A percentile compares a stretch with the other conserved stretches of the same genome.
These are phyloP conservation scores for Neoascia interrupta DNA, from an alignment of 2,888 invertebrate genomes.

Conservation along the genomic window DNA sequence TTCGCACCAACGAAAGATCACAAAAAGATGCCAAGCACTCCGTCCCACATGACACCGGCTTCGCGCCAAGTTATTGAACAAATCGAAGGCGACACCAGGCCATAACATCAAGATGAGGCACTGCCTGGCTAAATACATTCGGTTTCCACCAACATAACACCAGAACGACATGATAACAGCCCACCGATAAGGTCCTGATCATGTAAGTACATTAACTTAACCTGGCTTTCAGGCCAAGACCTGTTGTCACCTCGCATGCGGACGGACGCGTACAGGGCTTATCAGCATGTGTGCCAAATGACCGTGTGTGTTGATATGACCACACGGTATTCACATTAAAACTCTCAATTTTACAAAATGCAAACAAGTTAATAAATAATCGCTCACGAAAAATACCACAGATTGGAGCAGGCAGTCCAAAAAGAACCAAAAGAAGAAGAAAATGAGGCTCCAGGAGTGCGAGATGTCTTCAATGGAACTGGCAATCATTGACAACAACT, in stretches of 20 bases:
- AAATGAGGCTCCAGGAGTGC: background rate
- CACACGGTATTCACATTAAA: slow-evolving; percentile 63
- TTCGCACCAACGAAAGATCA: slow-evolving; percentile 61
- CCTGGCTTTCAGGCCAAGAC: slow-evolving; percentile 2
- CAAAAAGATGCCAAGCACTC: slow-evolving; percentile 54
- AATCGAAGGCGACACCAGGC: background rate
- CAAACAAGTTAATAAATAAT: slow-evolving; percentile 68
- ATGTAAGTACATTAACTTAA: slow-evolving; percentile 66
- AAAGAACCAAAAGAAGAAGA: slow-evolving; percentile 1
- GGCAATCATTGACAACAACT: slow-evolving; percentile 39
- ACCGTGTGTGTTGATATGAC: slow-evolving; percentile 68
- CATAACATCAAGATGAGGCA: slow-evolving; percentile 6
- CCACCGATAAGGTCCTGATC: slow-evolving; percentile 61
- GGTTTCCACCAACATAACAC: slow-evolving; percentile 10
- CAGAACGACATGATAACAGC: slow-evolving; percentile 56
- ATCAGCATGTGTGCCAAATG: slow-evolving; percentile 68
- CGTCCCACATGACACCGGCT: slow-evolving; percentile 44
- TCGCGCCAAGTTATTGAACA: too few species aligned
- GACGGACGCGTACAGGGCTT: slow-evolving; percentile 15
- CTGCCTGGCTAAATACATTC: background rate
- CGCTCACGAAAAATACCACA: slow-evolving; percentile 56
- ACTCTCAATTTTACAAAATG: slow-evolving; percentile 67
- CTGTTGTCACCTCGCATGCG: background rate
- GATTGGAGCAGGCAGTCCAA: slow-evolving; percentile 14
- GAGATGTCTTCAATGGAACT: slow-evolving; percentile 30